These are phyloP conservation scores for Drosophila ananassae DNA, from an alignment of 1,140 invertebrate genomes.

Conservation along the genomic window DNA sequence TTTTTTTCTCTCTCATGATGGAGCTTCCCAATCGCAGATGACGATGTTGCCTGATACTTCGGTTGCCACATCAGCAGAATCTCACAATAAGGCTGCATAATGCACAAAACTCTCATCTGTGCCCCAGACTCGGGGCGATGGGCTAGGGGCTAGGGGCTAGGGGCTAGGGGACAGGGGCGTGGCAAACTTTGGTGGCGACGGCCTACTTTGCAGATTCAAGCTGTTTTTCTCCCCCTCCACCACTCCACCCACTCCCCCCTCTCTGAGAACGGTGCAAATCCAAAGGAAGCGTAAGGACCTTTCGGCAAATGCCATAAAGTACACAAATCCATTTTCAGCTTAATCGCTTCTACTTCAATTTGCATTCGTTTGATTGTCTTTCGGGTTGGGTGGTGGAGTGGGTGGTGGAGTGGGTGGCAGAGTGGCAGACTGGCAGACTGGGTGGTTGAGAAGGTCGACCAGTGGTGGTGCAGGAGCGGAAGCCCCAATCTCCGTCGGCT, in stretches of 20 bases:
- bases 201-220: slow-evolving; percentile 62
- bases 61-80: slow-evolving; percentile 55
- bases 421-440: neutral
- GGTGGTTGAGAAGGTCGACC: too few relatives aligned
- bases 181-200: slow-evolving; percentile 61
- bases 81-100: slow-evolving; percentile 65
- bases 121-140: too few relatives aligned
- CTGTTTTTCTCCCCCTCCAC: slow-evolving; percentile 39
- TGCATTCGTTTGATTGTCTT: slow-evolving; percentile 67
- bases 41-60: slow-evolving; percentile 25
- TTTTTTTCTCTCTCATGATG: neutral
- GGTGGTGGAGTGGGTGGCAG: neutral
- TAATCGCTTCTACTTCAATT: slow-evolving; percentile 68
- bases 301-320: slow-evolving; percentile 66
- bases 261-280: slow-evolving; percentile 5
- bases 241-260: neutral
- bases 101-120: slow-evolving; percentile 38
- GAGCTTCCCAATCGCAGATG: slow-evolving; percentile 21
- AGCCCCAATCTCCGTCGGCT: slow-evolving; percentile 23
- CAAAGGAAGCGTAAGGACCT: slow-evolving; percentile 43
- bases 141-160: too few relatives aligned
- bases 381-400: neutral
- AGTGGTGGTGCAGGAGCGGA: neutral
- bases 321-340: slow-evolving; percentile 68
- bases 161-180: slow-evolving; percentile 31